These are phyloP conservation scores for Fopius arisanus DNA, from an alignment of 1,140 invertebrate species.

Conservation along the genomic window DNA sequence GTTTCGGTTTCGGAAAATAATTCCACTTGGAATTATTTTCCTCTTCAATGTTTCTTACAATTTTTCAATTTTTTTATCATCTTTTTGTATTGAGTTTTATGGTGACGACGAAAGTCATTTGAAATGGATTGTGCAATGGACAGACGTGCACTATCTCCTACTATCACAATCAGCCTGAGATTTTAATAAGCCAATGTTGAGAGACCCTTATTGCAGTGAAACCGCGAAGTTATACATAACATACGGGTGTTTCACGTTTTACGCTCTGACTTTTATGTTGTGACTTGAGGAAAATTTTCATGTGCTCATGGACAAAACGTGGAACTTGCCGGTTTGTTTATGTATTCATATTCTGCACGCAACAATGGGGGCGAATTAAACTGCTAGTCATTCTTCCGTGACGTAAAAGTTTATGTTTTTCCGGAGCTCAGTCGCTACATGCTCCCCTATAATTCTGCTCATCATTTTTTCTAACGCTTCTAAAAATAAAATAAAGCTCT, in stretches of 20 bases:
- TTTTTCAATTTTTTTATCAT: neutral
- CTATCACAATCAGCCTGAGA: neutral
- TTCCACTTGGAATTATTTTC: too few relatives aligned
- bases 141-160: neutral
- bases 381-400: neutral
- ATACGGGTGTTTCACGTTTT: neutral
- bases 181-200: neutral
- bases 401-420: neutral
- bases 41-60: neutral
- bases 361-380: neutral
- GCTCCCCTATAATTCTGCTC: neutral
- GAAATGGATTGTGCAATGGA: neutral
- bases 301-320: neutral
- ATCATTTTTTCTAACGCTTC: neutral
- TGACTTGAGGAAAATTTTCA: neutral
- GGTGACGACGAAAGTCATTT: neutral
- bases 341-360: neutral
- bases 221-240: neutral
- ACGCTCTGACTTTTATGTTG: neutral
- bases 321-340: neutral
- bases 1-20: neutral
- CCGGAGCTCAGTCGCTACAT: neutral
- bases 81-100: neutral
- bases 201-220: neutral
- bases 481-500: too few relatives aligned